phyloP scores from a whole-genome alignment of 2,113 vertebrate genomes.

The Hystrix brachyura region DNA sequence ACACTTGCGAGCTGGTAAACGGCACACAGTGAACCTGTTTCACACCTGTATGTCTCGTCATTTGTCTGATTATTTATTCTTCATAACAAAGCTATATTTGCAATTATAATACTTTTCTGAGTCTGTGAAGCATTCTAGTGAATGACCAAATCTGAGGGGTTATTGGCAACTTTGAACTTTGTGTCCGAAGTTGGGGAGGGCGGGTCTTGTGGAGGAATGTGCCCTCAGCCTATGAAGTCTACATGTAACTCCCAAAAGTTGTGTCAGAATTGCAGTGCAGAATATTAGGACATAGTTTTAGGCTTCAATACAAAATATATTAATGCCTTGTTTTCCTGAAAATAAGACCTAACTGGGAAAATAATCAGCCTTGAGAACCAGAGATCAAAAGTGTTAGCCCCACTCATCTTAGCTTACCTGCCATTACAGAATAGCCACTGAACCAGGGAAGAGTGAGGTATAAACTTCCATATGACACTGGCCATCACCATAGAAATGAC shows the following conservation, averaged over 20 bases:
- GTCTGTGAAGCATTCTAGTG: background rate
- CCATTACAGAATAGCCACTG: background rate
- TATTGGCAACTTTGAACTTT: background rate
- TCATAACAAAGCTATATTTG: background rate
- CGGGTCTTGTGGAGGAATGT: background rate
- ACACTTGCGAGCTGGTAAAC: background rate
- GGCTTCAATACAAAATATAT: background rate
- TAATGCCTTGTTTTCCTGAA: background rate
- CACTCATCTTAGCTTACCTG: background rate
- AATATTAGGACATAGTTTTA: background rate
- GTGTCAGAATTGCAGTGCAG: background rate
- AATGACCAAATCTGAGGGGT: background rate
- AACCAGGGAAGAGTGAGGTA: background rate
- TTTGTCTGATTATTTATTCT: background rate
- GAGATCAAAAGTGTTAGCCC: background rate
- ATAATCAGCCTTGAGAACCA: background rate
- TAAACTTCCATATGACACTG: background rate
- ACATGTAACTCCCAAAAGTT: background rate
- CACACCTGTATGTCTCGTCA: background rate
- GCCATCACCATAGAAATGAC: background rate
- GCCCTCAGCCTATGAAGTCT: background rate
- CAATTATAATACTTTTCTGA: background rate
- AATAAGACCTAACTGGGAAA: background rate
- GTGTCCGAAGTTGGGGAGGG: background rate
- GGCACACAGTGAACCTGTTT: background rate